These are phyloP conservation scores for Pantelozetes paolii DNA, from an alignment of 2,888 invertebrate species.

Conservation along the genomic window DNA sequence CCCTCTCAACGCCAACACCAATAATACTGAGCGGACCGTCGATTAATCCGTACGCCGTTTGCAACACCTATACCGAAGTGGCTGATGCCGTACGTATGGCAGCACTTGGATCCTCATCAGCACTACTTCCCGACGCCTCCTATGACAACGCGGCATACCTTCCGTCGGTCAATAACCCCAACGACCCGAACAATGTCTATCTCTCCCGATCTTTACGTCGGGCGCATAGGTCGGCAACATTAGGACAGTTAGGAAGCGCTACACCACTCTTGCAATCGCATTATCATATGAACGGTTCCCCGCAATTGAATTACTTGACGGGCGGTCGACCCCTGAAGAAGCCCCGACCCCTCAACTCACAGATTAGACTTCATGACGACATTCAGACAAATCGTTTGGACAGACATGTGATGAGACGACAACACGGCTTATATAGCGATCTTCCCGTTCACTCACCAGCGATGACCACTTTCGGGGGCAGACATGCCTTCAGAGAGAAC, in stretches of 20 bases:
- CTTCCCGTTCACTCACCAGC: slow-evolving; percentile 37
- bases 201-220: slow-evolving; percentile 40
- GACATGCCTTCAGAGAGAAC: slow-evolving; percentile 23
- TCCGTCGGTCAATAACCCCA: slow-evolving; percentile 32
- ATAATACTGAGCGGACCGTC: slow-evolving; percentile 21
- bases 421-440: slow-evolving; percentile 36
- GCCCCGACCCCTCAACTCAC: slow-evolving; percentile 32
- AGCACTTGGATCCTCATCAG: slow-evolving; percentile 40
- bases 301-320: slow-evolving; percentile 35
- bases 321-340: slow-evolving; percentile 42
- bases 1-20: slow-evolving; percentile 26
- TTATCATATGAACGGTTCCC: slow-evolving; percentile 5
- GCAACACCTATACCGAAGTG: slow-evolving; percentile 44
- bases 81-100: slow-evolving; percentile 41
- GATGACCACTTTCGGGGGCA: slow-evolving; percentile 28
- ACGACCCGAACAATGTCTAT: slow-evolving; percentile 34
- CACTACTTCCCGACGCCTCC: slow-evolving; percentile 40
- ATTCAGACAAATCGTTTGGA: slow-evolving; percentile 20
- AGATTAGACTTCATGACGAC: slow-evolving; percentile 11
- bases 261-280: slow-evolving; percentile 37
- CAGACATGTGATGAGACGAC: background rate
- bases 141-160: slow-evolving; percentile 45
- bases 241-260: slow-evolving; percentile 36
- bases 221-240: slow-evolving; percentile 38
- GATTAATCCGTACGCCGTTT: slow-evolving; percentile 42